A percentile compares a stretch with the other conserved stretches of the same genome.
Conservation (phyloP, 2,797 vertebrate genomes). For the Phaenicophaeus curvirostris region DNA sequence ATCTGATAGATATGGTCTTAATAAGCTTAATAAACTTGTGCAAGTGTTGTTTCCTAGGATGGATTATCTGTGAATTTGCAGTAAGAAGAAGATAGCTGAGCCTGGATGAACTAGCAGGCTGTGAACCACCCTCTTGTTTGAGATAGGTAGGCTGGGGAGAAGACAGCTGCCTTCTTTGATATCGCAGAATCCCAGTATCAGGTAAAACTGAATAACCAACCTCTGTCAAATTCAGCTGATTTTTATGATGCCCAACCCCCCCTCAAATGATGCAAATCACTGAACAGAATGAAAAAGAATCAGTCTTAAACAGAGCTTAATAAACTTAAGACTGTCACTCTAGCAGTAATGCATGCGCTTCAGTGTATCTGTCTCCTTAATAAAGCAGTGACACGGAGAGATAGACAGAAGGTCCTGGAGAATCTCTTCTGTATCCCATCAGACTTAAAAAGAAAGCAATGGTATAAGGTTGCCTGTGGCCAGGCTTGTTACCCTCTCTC, state of each 20-base stretch:
- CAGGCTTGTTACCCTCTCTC: neutral
- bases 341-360: neutral
- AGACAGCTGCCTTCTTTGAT: neutral
- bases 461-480: fast-evolving
- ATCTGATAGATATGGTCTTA: neutral
- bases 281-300: neutral
- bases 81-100: neutral
- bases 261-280: neutral
- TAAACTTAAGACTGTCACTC: neutral
- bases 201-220: neutral
- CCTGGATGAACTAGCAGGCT: neutral
- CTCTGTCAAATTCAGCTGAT: neutral
- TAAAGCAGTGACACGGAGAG: neutral
- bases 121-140: neutral
- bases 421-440: neutral
- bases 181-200: neutral
- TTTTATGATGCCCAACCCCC: fast-evolving
- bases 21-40: neutral
- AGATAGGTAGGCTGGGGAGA: neutral
- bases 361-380: neutral
- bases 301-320: neutral
- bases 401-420: neutral
- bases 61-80: neutral
- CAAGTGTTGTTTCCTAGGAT: neutral
- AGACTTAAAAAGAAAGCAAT: neutral